Percentiles rank a stretch among this genome's conserved stretches.
These are phyloP conservation scores for Heliothis virescens DNA, from an alignment of 1,140 invertebrate genomes.

Conservation along the genomic window DNA sequence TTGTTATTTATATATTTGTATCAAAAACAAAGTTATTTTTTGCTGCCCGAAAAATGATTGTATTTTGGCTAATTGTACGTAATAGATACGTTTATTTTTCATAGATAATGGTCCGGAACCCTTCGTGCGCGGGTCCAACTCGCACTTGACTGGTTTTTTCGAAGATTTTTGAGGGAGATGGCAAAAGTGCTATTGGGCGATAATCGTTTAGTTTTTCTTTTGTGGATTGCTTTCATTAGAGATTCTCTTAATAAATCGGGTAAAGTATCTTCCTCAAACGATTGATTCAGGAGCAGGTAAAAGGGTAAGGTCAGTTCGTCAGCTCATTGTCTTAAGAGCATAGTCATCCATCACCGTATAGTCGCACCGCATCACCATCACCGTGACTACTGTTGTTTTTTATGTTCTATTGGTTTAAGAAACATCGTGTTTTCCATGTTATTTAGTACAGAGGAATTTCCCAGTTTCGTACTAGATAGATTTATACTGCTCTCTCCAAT, in stretches of 20 bases:
- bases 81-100: no score
- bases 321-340: not conserved
- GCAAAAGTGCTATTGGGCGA: not conserved
- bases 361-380: not conserved
- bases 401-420: not conserved
- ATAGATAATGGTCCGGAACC: no score
- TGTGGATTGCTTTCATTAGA: not conserved
- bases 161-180: not conserved
- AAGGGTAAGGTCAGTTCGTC: not conserved
- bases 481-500: not conserved
- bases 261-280: not conserved
- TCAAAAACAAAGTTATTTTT: no score
- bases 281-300: not conserved
- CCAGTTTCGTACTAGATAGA: not conserved
- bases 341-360: no score
- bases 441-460: not conserved
- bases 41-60: no score
- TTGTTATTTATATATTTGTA: no score
- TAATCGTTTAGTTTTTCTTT: not conserved
- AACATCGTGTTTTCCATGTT: not conserved
- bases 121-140: no score
- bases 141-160: constrained; percentile 33
- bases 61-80: no score
- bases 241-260: not conserved
- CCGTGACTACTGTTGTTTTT: not conserved